Base-by-base conservation (phyloP, 2,888 invertebrate genomes). In the Cloeon dipterum region DNA sequence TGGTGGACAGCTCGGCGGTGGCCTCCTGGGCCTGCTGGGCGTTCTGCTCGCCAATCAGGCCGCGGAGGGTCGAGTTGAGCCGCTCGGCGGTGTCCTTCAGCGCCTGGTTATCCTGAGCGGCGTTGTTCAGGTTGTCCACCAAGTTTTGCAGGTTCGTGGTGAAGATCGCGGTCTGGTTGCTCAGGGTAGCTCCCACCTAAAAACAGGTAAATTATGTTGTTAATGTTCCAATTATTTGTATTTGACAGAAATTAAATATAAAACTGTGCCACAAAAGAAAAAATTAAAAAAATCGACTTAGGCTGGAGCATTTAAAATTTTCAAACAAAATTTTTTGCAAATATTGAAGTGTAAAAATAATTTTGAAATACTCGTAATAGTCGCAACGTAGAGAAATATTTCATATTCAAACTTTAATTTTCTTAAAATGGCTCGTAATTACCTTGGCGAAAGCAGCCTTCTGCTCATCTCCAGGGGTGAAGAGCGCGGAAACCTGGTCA, bases 161-260 rank as follows among this genome's bases (percentile, higher is more conserved):
- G 5, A 29, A 16, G 8, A 5, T 10, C 5, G 8, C 10, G n/a
- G 29, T 29, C n/a, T 29, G 29, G 29, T 29, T 29, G 8, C 5
- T 29, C 29, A 29, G 29, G n/a, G 29, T 29, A 29, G 29, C 29
- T 8, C 29, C 29, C 29, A 29, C 29, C 29, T 29, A 14, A 5
- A 21, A 21, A 21, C 8, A n/a, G n/a, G n/a, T n/a, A n/a, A n/a
- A n/a, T n/a, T n/a, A n/a, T n/a, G n/a, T n/a, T n/a, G n/a, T n/a
- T n/a, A n/a, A n/a, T n/a, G n/a, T n/a, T n/a, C n/a, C n/a, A n/a
- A n/a, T n/a, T n/a, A n/a, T n/a, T n/a, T n/a, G n/a, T n/a, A n/a
- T n/a, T n/a, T n/a, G n/a, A n/a, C n/a, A n/a, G n/a, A n/a, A n/a
- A n/a, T n/a, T n/a, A n/a, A n/a, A n/a, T n/a, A n/a, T n/a, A n/a